A percentile compares a stretch with the other conserved stretches of the same genome.
phyloP scores from a whole-genome alignment of 23 tunicate genomes.

The Trididemnum miniatum region DNA sequence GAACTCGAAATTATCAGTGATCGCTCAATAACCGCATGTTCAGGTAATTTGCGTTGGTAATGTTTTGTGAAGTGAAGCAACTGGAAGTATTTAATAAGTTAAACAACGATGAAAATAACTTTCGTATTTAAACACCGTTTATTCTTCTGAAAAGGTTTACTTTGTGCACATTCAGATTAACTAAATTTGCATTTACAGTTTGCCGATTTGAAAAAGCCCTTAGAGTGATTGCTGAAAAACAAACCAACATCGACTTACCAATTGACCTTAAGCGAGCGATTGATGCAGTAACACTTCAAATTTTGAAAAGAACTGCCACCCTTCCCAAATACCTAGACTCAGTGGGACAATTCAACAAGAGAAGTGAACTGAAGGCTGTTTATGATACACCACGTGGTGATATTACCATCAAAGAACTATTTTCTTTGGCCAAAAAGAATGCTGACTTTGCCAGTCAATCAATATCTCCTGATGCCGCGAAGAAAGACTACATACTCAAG shows the following conservation, averaged over 20 bases:
- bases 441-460: neutral
- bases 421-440: neutral
- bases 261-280: neutral
- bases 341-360: neutral
- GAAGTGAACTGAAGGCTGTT: neutral
- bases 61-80: no score
- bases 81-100: no score
- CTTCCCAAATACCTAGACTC: neutral
- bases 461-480: neutral
- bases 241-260: conserved; percentile 14
- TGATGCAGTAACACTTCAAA: neutral
- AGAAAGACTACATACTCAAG: neutral
- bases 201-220: neutral
- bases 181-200: neutral
- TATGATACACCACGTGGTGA: conserved; percentile 5
- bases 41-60: no score
- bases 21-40: no score
- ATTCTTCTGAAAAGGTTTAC: neutral
- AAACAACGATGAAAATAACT: no score
- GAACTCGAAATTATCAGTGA: no score
- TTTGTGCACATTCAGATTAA: neutral
- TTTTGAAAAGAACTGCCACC: neutral
- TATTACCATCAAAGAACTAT: neutral
- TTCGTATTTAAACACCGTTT: no score
- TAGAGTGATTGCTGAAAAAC: neutral